phyloP scores from a whole-genome alignment of 2,797 vertebrate species.

The Melanotaenia boesemani region DNA sequence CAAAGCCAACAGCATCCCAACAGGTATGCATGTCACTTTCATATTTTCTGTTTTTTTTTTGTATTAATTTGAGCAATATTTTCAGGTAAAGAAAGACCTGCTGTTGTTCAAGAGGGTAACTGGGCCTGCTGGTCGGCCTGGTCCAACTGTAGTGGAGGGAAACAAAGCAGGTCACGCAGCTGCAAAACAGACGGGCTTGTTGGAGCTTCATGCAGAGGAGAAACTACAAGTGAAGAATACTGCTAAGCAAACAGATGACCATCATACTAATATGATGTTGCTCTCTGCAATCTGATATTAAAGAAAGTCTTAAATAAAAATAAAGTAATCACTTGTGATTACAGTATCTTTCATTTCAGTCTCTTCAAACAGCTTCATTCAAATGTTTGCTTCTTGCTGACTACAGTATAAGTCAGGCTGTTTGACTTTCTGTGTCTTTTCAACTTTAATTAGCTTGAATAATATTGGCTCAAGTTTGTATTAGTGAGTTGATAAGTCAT shows the following conservation, averaged over 20 bases:
- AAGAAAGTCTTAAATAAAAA: background rate
- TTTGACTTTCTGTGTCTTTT: conserved; percentile 4
- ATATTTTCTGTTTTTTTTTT: background rate
- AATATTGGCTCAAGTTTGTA: conserved; percentile 41
- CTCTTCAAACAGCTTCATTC: background rate
- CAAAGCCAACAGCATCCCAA: background rate
- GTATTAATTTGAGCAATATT: conserved; percentile 15
- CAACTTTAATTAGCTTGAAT: conserved; percentile 19
- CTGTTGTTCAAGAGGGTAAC: conserved; percentile 65
- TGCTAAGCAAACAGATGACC: conserved; percentile 54
- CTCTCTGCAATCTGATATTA: background rate
- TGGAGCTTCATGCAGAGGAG: conserved; percentile 78
- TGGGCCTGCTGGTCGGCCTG: conserved; percentile 75
- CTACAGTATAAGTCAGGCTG: background rate
- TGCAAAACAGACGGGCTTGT: conserved; percentile 63
- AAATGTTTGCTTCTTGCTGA: background rate
- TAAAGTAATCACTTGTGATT: too few species aligned
- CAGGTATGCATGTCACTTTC: background rate
- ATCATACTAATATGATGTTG: background rate
- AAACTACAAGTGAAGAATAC: conserved; percentile 54
- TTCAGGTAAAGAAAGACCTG: conserved; percentile 20
- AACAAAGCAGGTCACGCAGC: conserved; percentile 71
- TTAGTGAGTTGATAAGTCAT: conserved; percentile 69
- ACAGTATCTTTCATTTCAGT: background rate
- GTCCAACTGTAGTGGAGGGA: conserved; percentile 70